These are phyloP conservation scores for Spialia ferax DNA, from an alignment of 2,888 invertebrate genomes.

Conservation along the genomic window DNA sequence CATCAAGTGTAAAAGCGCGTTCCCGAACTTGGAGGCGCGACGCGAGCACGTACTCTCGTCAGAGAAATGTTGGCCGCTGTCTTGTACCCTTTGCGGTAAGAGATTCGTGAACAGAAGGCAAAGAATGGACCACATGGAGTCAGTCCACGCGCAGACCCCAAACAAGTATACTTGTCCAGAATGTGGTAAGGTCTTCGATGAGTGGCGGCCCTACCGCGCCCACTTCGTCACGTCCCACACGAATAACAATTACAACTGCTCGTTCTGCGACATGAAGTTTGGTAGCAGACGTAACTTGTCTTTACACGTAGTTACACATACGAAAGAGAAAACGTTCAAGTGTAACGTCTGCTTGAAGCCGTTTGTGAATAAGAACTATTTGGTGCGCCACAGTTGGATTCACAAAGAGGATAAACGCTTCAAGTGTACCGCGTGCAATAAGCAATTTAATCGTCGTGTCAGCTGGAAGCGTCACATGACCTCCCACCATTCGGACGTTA, in stretches of 20 bases:
- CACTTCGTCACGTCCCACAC: constrained; percentile 68
- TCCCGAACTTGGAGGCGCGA: constrained; percentile 59
- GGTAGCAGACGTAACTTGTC: constrained; percentile 72
- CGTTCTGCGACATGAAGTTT: constrained; percentile 70
- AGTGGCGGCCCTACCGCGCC: constrained; percentile 53
- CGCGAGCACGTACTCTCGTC: constrained; percentile 57
- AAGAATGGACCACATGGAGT: constrained; percentile 59
- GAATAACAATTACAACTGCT: constrained; percentile 58
- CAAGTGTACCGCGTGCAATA: constrained; percentile 64
- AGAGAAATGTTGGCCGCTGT: constrained; percentile 60
- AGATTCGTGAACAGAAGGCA: constrained; percentile 59
- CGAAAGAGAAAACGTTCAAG: constrained; percentile 74
- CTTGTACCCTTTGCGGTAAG: constrained; percentile 62
- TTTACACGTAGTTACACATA: constrained; percentile 77
- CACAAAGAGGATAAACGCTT: constrained; percentile 68
- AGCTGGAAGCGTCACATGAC: constrained; percentile 70
- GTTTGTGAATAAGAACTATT: constrained; percentile 66
- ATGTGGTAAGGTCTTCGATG: constrained; percentile 58
- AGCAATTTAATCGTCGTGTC: constrained; percentile 58
- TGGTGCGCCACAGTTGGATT: constrained; percentile 72
- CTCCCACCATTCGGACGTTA: constrained; percentile 64
- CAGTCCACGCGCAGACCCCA: constrained; percentile 50
- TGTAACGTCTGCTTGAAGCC: constrained; percentile 76
- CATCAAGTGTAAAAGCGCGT: constrained; percentile 57
- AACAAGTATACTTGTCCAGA: constrained; percentile 55